These are phyloP conservation scores for Ceratina australensis DNA, from an alignment of 1,140 invertebrate genomes.

Conservation along the genomic window DNA sequence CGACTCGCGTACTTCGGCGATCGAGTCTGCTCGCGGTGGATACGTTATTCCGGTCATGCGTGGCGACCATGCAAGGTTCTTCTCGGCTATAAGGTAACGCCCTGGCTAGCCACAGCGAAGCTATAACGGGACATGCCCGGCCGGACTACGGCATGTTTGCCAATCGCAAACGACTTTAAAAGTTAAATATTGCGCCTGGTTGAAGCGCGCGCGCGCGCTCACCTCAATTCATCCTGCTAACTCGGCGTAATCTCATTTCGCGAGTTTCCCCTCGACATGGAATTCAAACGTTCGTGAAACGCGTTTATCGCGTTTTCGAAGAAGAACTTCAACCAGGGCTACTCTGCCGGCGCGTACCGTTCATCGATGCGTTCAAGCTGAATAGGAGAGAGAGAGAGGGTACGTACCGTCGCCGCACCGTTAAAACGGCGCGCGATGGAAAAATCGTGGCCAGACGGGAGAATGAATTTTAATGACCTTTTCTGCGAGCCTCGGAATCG, in stretches of 20 bases:
- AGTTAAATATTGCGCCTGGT: constrained; percentile 37
- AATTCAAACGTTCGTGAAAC: constrained; percentile 21
- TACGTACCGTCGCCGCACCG: no score
- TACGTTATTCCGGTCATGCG: constrained; percentile 48
- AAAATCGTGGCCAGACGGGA: not conserved
- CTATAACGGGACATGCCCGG: constrained; percentile 48
- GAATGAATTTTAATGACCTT: constrained; percentile 8
- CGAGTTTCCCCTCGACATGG: constrained; percentile 3
- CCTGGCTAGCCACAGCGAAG: constrained; percentile 28
- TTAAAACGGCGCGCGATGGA: not conserved
- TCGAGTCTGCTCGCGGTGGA: not conserved
- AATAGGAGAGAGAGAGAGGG: not conserved
- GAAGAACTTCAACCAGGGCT: not conserved
- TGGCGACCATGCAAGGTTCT: constrained; percentile 14
- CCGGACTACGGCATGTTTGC: constrained; percentile 18
- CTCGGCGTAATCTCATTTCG: constrained; percentile 23
- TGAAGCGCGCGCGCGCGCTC: not conserved
- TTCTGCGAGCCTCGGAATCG: constrained; percentile 1
- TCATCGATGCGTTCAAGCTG: not conserved
- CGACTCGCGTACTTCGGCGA: constrained; percentile 33
- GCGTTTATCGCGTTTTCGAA: constrained; percentile 1
- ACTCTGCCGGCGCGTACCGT: no score
- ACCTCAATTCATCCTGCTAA: constrained; percentile 29
- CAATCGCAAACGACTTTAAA: constrained; percentile 35
- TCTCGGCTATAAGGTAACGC: not conserved